Evolutionary conservation across 1,140 invertebrate species (phyloP), one percentile per base, ranked within the genome.

Genomic region (Dolichoris vasculosae): DNA sequence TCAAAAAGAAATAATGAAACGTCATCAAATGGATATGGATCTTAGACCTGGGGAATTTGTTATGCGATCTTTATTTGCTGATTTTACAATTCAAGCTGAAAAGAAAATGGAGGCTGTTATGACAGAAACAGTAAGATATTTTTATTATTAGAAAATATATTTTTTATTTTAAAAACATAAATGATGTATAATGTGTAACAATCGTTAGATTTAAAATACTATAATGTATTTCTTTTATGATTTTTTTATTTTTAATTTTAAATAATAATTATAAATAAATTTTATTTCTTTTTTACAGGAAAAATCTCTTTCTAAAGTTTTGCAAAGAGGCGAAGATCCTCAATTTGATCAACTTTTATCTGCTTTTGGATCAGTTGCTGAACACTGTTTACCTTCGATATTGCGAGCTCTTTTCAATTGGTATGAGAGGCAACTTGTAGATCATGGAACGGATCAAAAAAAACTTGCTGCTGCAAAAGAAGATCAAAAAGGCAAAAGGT

Each of bases 341-440:
- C 96, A 98, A 87, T 98, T 99, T 93, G 98, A 99, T 94, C 98
- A 99, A 92, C 94, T 99, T n/a, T 93, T 99, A 26, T 97, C 95
- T 63, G 97, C 98, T 0, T 97, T 99, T 90, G 97, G 98, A 35
- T 97, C 97, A 32, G 98, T 99, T 1, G 98, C 98, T 1, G 99
- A 99, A 92, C 98, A 99, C 92, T 99, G 99, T 93, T 94, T 99
- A 63, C 99, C 99, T 2, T 99, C 99, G 17, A 94, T 99, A 83
- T 93, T 99, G 69, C 94, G 96, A 83, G 98, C 98, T n/a, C 92
- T 99, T 20, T 98, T 99, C 91, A 96, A 97, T 43, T 99, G 99
- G 99, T 98, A 99, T 91, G 97, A 99, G 87, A 93, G 97, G 55
- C 98, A 99, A 92, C 95, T 98, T 89, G 95, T 95, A 2, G 95